Conservation (phyloP, 2,888 invertebrate species). For the Allygus modestus region DNA sequence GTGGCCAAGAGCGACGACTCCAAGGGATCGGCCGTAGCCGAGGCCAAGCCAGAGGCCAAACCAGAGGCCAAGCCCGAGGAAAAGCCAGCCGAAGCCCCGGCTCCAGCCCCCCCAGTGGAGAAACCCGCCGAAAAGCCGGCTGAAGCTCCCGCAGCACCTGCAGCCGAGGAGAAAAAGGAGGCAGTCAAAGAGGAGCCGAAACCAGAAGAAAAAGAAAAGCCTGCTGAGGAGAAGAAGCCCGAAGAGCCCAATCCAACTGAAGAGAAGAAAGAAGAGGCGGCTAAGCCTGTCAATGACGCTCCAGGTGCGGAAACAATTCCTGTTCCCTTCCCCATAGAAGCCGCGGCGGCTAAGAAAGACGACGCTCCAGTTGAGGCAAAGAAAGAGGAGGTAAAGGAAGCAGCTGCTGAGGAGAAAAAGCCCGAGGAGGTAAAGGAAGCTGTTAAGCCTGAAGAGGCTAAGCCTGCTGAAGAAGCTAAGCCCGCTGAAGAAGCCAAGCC, state of each 20-base stretch:
- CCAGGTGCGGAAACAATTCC: slow-evolving; percentile 62
- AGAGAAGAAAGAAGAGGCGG: slow-evolving; percentile 64
- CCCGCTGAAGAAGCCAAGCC: slow-evolving; percentile 71
- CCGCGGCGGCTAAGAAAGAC: slow-evolving; percentile 67
- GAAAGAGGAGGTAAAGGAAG: slow-evolving; percentile 63
- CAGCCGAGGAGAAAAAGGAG: slow-evolving; percentile 58
- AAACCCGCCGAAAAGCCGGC: slow-evolving; percentile 61
- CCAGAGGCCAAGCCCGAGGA: slow-evolving; percentile 68
- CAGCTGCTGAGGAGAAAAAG: slow-evolving; percentile 56
- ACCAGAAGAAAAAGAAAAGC: slow-evolving; percentile 69
- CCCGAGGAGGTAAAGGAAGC: slow-evolving; percentile 67
- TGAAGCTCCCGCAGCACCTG: slow-evolving; percentile 47
- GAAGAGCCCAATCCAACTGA: slow-evolving; percentile 58
- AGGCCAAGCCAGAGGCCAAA: slow-evolving; percentile 69
- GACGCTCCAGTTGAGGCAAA: slow-evolving; percentile 61
- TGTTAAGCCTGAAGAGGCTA: slow-evolving; percentile 69
- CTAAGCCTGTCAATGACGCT: slow-evolving; percentile 69
- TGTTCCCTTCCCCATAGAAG: slow-evolving; percentile 62
- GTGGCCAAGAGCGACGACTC: slow-evolving; percentile 71
- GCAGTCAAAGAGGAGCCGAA: slow-evolving; percentile 59
- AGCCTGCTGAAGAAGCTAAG: slow-evolving; percentile 71
- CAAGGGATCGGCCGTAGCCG: slow-evolving; percentile 53
- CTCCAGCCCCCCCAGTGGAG: slow-evolving; percentile 65
- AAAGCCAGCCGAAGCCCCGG: slow-evolving; percentile 59
- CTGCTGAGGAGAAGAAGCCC: slow-evolving; percentile 66